A percentile compares a stretch with the other conserved stretches of the same genome.
Evolutionary conservation across 2,888 invertebrate genomes (phyloP).

Genomic region (Reticulitermes lucifugus): DNA sequence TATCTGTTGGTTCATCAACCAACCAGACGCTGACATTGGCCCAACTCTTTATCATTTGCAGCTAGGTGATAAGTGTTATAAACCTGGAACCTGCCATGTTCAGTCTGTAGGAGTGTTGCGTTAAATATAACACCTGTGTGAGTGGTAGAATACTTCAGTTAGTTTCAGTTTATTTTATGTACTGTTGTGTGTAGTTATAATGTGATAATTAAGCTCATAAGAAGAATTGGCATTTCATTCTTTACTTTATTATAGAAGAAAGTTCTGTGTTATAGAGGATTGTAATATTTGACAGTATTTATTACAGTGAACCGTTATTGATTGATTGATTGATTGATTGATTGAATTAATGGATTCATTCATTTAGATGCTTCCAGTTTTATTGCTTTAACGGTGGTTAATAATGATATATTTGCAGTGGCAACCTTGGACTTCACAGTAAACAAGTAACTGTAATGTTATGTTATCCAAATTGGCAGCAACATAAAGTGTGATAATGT

Average conservation of each 20-base stretch:
- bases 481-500: neutral
- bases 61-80: constrained; percentile 20
- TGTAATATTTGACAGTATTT: too few relatives aligned
- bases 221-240: too few relatives aligned
- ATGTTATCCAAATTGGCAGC: neutral
- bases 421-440: neutral
- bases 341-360: too few relatives aligned
- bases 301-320: too few relatives aligned
- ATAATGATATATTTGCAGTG: neutral
- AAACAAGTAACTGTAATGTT: neutral
- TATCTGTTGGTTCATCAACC: constrained; percentile 10
- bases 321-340: too few relatives aligned
- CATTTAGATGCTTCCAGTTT: too few relatives aligned
- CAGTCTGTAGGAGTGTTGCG: neutral
- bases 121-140: neutral
- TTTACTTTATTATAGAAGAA: too few relatives aligned
- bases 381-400: too few relatives aligned
- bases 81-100: constrained; percentile 5
- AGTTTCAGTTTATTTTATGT: neutral
- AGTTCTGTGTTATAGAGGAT: too few relatives aligned
- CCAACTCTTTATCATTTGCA: neutral
- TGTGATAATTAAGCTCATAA: too few relatives aligned
- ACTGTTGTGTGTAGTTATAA: too few relatives aligned
- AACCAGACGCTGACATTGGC: constrained; percentile 9
- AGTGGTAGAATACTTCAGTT: neutral